Evolutionary conservation across 53 echinoderm and acorn worm genomes (phyloP), one percentile per base, ranked within the genome.

Genomic region (Mesocentrotus franciscanus): DNA sequence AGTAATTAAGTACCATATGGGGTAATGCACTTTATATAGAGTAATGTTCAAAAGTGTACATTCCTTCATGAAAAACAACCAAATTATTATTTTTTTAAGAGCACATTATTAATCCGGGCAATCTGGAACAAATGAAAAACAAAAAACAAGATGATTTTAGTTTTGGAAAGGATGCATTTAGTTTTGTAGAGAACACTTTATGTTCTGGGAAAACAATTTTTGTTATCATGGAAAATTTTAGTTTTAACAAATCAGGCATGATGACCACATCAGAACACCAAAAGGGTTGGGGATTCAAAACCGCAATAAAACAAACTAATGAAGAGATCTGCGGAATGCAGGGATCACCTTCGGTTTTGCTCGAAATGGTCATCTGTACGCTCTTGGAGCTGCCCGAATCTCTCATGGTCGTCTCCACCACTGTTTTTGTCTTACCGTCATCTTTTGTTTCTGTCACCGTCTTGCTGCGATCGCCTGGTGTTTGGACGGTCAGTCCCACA

Each of bases 371-470:
- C 42, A 39, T 94, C 94, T 81, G 83, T 42, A 94, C 81, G 34
- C 83, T 84, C 94, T 94, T 94, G 62, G 83, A 78, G 42, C 66
- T 84, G 24, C 94, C 94, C 24, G 94, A 58, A 22, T 94, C 94
- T 26, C 35, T 58, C 60, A 97, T 96, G 24, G 96, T 95, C 39
- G 96, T 97, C 39, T 95, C 96, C 57, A 94, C 96, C 60, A 85
- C 78, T 0, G 98, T 97, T 91, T 96, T 96, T 10, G 97, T 97
- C 95, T 96, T 96, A 26, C 97, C 96, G 60, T 97, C 97, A 39
- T 97, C 97, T 36, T 78, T 90, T 14, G 91, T 92, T 27, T 91
- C 96, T 24, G 96, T 95, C 8, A 87, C 95, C 12, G 97, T 98
- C 85, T 94, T 59, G 57, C 10, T 55, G 15, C 75, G n/a, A 34